Percentiles rank a stretch among this genome's conserved stretches.
Conservation (phyloP, 2,113 vertebrate genomes). For the Brienomyrus longianalis region DNA sequence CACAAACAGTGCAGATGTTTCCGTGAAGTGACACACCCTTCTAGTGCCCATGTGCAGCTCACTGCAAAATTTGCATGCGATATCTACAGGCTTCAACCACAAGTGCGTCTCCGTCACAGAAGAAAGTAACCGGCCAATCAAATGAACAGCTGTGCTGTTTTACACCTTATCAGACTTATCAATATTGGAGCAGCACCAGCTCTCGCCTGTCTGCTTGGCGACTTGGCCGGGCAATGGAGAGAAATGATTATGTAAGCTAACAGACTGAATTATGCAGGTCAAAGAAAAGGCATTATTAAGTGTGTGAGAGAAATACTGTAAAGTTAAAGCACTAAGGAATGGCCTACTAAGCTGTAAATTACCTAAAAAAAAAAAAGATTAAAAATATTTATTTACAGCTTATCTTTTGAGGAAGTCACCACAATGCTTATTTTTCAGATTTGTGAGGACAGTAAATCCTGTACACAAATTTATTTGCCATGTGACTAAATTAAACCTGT, state of each 20-base stretch:
- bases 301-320: not conserved
- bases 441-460: not conserved
- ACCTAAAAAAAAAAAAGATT: not conserved
- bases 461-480: not conserved
- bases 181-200: not conserved
- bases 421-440: not conserved
- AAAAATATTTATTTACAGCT: not conserved
- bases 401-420: not conserved
- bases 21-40: not conserved
- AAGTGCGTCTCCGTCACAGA: not conserved
- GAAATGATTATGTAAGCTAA: not conserved
- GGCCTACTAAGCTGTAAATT: not conserved
- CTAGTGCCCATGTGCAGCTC: not conserved
- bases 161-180: not conserved
- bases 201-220: not conserved
- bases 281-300: not conserved
- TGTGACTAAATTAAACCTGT: not conserved
- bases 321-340: not conserved
- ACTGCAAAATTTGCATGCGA: not conserved
- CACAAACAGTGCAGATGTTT: not conserved
- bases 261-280: not conserved
- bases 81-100: not conserved
- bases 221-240: not conserved
- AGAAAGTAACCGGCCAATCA: not conserved
- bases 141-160: not conserved